Evolutionary conservation across 2,797 vertebrate genomes (phyloP).

Genomic region (Adelosebastes latens): DNA sequence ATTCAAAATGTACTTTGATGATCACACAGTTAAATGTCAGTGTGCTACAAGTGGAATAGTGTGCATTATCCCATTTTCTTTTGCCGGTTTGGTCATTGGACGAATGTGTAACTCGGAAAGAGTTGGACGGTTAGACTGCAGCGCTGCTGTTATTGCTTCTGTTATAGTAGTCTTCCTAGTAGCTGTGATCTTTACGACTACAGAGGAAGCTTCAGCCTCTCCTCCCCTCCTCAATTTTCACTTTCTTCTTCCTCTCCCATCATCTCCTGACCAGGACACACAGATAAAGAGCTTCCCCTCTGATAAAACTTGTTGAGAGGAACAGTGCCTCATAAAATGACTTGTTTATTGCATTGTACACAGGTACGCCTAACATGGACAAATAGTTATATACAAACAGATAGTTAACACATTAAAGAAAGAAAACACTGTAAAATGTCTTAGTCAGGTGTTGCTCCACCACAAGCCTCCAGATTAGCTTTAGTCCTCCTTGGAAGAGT

Average conservation of each 20-base stretch:
- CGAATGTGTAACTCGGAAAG: not conserved
- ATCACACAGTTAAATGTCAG: not conserved
- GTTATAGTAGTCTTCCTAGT: not conserved
- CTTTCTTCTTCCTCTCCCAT: conserved; percentile 53
- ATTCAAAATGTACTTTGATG: not conserved
- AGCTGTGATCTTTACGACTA: conserved; percentile 64
- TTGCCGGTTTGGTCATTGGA: not conserved
- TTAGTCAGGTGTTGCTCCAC: not conserved
- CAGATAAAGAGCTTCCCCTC: conserved; percentile 72
- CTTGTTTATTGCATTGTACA: not conserved
- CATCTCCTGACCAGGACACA: conserved; percentile 37
- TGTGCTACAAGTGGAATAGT: not conserved
- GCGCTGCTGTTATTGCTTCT: not conserved
- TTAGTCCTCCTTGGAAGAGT: not conserved
- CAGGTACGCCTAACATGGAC: too few relatives aligned
- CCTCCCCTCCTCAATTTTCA: conserved; percentile 46
- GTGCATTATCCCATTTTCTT: not conserved
- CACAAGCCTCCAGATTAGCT: not conserved
- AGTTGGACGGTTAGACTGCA: not conserved
- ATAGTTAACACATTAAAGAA: not conserved
- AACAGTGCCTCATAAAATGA: conserved; percentile 58
- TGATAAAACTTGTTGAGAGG: conserved; percentile 46
- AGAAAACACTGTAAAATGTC: not conserved
- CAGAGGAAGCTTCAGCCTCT: conserved; percentile 53
- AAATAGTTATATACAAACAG: not conserved